Percentiles rank a stretch among this genome's conserved stretches.
These are phyloP conservation scores for Mythimna impura DNA, from an alignment of 2,888 invertebrate genomes.

Conservation along the genomic window DNA sequence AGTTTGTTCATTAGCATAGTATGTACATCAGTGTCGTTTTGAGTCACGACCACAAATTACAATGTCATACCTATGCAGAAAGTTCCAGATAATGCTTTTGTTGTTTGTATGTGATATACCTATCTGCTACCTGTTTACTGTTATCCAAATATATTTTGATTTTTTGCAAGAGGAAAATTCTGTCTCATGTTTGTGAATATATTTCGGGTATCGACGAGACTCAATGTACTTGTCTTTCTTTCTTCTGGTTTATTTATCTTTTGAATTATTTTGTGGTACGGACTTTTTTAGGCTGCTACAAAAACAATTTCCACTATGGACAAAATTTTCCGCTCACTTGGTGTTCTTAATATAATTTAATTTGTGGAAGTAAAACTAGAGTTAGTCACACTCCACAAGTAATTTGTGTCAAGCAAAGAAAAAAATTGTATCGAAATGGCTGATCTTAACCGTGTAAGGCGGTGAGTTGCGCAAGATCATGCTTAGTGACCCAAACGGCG, in stretches of 20 bases:
- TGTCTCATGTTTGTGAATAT: background rate
- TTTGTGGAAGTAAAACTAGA: conserved; percentile 22
- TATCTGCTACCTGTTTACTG: conserved; percentile 41
- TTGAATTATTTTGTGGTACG: background rate
- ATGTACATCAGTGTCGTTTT: conserved; percentile 70
- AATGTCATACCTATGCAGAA: conserved; percentile 60
- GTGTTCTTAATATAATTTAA: conserved; percentile 26
- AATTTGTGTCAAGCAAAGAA: conserved; percentile 19
- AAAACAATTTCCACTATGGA: background rate
- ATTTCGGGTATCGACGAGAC: background rate
- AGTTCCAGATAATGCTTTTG: conserved; percentile 62
- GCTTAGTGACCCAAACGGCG: conserved; percentile 63
- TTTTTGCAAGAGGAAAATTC: conserved; percentile 8
- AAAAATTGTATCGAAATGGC: conserved; percentile 42
- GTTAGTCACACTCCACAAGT: conserved; percentile 19
- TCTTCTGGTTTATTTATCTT: background rate
- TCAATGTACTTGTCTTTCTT: background rate
- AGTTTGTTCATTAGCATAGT: conserved; percentile 74
- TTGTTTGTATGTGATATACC: conserved; percentile 32
- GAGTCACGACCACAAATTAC: conserved; percentile 68
- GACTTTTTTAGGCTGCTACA: conserved; percentile 5
- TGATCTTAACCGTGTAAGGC: conserved; percentile 53
- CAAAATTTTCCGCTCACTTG: background rate
- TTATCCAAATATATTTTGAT: conserved; percentile 31
- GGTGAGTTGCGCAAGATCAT: conserved; percentile 67